phyloP scores from a whole-genome alignment of 2,888 invertebrate genomes.

The Drosophila mercatorum region DNA sequence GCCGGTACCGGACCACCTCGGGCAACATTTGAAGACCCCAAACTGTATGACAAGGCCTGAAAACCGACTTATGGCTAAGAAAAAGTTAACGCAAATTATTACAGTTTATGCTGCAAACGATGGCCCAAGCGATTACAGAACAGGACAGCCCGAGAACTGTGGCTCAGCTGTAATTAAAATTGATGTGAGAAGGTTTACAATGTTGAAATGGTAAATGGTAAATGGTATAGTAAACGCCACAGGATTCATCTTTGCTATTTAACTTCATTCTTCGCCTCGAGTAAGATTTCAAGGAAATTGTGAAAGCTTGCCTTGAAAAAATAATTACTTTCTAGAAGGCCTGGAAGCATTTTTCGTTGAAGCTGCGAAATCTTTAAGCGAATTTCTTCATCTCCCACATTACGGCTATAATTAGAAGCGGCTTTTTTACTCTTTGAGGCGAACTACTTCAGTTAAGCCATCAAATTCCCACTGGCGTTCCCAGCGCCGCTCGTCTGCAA shows the following conservation, averaged over 20 bases:
- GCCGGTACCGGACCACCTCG: conserved; percentile 36
- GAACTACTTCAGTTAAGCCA: conserved; percentile 46
- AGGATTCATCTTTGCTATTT: neutral
- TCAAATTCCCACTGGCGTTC: conserved; percentile 36
- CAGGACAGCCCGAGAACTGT: neutral
- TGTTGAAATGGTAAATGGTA: neutral
- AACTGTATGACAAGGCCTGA: conserved; percentile 7
- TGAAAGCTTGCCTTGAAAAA: neutral
- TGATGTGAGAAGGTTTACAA: conserved; percentile 34
- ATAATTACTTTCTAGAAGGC: neutral
- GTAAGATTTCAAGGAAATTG: neutral
- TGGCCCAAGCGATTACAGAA: conserved; percentile 28
- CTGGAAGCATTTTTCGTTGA: neutral
- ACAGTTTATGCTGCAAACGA: conserved; percentile 58
- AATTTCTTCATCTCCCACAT: neutral
- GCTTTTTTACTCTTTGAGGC: conserved; percentile 46
- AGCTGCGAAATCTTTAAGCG: neutral
- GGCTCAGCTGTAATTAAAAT: conserved; percentile 58
- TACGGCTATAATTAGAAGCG: conserved; percentile 20
- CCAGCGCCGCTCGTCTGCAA: conserved; percentile 43
- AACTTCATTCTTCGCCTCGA: neutral
- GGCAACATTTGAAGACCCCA: conserved; percentile 40
- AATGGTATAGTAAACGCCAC: no score
- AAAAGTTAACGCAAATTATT: conserved; percentile 65
- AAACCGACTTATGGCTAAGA: conserved; percentile 40